These are phyloP conservation scores for Gerris buenoi DNA, from an alignment of 1,140 invertebrate genomes.

Conservation along the genomic window DNA sequence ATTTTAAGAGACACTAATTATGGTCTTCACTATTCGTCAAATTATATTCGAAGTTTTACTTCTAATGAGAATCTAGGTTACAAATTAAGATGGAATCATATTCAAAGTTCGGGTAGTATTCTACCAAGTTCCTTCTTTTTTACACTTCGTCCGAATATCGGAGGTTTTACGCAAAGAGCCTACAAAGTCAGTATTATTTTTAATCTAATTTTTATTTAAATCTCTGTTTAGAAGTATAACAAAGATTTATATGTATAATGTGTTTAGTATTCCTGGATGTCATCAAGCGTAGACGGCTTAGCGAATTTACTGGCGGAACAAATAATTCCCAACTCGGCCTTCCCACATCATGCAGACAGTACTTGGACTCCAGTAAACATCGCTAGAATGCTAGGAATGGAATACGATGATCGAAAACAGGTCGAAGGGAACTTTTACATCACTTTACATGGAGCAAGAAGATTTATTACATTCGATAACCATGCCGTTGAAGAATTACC, in stretches of 20 bases:
- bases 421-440: constrained; percentile 39
- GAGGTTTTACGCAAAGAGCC: constrained; percentile 22
- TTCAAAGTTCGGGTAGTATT: constrained; percentile 39
- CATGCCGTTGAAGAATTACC: constrained; percentile 34
- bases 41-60: constrained; percentile 26
- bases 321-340: neutral
- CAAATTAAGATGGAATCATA: constrained; percentile 29
- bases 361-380: constrained; percentile 34
- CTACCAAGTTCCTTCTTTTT: constrained; percentile 34
- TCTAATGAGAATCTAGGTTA: constrained; percentile 16
- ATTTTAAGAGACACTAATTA: constrained; percentile 38
- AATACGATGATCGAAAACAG: constrained; percentile 33
- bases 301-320: constrained; percentile 4
- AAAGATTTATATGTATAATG: neutral
- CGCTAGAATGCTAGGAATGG: constrained; percentile 38
- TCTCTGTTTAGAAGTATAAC: neutral
- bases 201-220: neutral
- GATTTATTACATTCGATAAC: constrained; percentile 40
- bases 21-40: constrained; percentile 35
- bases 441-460: constrained; percentile 29
- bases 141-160: constrained; percentile 27
- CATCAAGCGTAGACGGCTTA: constrained; percentile 2
- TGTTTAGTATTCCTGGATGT: neutral
- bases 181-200: neutral
- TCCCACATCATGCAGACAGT: constrained; percentile 10